Percentiles rank a stretch among this genome's conserved stretches.
phyloP scores from a whole-genome alignment of 2,113 vertebrate genomes.

The Cottus gobio region DNA sequence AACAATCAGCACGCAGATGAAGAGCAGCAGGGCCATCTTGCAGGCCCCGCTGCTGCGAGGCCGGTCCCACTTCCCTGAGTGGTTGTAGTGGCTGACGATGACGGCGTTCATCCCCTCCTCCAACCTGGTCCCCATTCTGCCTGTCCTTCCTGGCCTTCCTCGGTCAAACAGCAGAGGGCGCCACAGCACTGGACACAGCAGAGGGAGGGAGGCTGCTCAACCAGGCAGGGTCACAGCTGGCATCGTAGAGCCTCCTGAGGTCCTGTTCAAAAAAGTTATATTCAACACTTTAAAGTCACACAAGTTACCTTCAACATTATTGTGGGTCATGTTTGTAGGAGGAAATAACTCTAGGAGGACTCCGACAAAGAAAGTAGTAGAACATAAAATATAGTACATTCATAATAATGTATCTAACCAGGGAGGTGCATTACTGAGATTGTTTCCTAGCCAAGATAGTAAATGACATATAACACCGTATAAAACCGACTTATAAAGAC shows the following conservation, averaged over 20 bases:
- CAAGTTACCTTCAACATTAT: neutral
- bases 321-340: neutral
- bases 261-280: slow-evolving; percentile 22
- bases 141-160: slow-evolving; percentile 44
- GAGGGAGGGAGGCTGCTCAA: slow-evolving; percentile 19
- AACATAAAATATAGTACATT: neutral
- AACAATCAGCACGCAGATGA: slow-evolving; percentile 82
- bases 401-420: neutral
- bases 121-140: slow-evolving; percentile 62
- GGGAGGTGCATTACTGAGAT: neutral
- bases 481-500: neutral
- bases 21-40: slow-evolving; percentile 77
- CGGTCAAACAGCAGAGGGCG: slow-evolving; percentile 78
- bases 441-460: neutral
- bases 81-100: slow-evolving; percentile 83
- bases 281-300: neutral
- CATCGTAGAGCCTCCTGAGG: slow-evolving; percentile 42
- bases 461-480: neutral
- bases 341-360: neutral
- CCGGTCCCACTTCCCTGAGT: slow-evolving; percentile 82
- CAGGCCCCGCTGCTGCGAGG: slow-evolving; percentile 60
- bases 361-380: neutral
- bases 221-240: slow-evolving; percentile 23
- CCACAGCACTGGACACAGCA: slow-evolving; percentile 64
- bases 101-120: slow-evolving; percentile 78